phyloP scores from a whole-genome alignment of 1,140 invertebrate genomes.

The Ditylenchus dipsaci region DNA sequence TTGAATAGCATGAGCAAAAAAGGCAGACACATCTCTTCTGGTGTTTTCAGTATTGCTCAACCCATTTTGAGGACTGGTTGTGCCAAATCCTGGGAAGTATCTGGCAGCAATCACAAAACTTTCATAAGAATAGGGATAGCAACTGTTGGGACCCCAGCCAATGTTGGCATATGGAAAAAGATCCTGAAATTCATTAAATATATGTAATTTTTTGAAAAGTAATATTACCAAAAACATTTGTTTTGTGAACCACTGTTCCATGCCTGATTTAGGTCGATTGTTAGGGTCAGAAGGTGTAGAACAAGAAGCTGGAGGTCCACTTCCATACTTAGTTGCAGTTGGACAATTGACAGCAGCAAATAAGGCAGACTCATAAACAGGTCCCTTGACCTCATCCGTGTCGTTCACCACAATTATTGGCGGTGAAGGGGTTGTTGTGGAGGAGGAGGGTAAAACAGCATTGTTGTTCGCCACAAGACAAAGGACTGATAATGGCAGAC shows the following conservation, averaged over 20 bases:
- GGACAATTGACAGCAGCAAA: background rate
- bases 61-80: conserved; percentile 16
- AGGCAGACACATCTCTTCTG: conserved; percentile 36
- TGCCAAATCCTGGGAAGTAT: conserved; percentile 56
- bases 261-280: conserved; percentile 18
- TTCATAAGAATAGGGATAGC: conserved; percentile 55
- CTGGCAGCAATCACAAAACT: conserved; percentile 53
- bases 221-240: conserved; percentile 23
- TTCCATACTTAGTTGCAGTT: conserved; percentile 3
- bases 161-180: conserved; percentile 54
- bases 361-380: too few species aligned
- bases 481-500: too few species aligned
- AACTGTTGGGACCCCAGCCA: conserved; percentile 49
- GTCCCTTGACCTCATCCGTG: too few species aligned
- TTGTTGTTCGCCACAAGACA: too few species aligned
- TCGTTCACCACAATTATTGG: too few species aligned
- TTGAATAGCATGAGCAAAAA: conserved; percentile 46
- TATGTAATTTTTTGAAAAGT: background rate
- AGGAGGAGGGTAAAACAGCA: too few species aligned
- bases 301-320: conserved; percentile 9
- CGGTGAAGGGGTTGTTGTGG: too few species aligned
- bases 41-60: conserved; percentile 16
- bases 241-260: conserved; percentile 35
- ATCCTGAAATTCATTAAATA: conserved; percentile 30
- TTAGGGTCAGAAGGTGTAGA: conserved; percentile 16